Evolutionary conservation across 2,113 vertebrate species (phyloP), one percentile per base, ranked within the genome.

Genomic region (Ptilonorhynchus violaceus): DNA sequence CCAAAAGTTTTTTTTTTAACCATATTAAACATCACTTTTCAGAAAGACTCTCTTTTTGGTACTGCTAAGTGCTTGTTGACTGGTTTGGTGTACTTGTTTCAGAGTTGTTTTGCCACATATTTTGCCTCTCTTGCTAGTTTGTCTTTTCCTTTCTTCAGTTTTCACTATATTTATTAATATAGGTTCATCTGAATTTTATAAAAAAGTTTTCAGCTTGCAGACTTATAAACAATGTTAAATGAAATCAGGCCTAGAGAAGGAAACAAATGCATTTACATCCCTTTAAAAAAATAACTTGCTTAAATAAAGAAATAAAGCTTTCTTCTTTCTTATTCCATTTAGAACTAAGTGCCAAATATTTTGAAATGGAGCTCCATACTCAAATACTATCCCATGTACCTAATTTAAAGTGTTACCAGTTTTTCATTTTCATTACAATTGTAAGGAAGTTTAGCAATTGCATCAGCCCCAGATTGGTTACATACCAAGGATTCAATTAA

Each of bases 401-500:
- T 90, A 47, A 90, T 85, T 92, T 90, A 86, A 86, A 79, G 17
- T 35, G 60, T 90, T 77, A 63, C 41, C 50, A 70, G 39, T 87
- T 89, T 92, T 88, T 87, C 62, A 53, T 83, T 88, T 83, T 72
- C 68, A 41, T 74, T 85, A 85, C 68, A 91, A 81, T 84, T 90
- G 70, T 60, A 53, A 86, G 44, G 37, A 95, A 55, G 35, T 92
- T 95, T 63, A 92, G 55, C 56, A 89, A 92, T 88, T 95, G 82
- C 86, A 88, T 95, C 85, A 95, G 92, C 79, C 83, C 68, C 85
- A 91, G 68, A 75, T 27, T 84, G 83, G 83, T 96, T 92, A 67
- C 7, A 47, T 67, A 74, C 77, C 94, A 93, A 84, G 69, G 44
- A 86, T 67, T 93, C 91, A 94, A 85, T 96, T 96, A 94, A 91